A percentile compares a stretch with the other conserved stretches of the same genome.
Evolutionary conservation across 30 jellyfish, hydroid and myxozoan genomes (phyloP).

Genomic region (Hydra vulgaris): DNA sequence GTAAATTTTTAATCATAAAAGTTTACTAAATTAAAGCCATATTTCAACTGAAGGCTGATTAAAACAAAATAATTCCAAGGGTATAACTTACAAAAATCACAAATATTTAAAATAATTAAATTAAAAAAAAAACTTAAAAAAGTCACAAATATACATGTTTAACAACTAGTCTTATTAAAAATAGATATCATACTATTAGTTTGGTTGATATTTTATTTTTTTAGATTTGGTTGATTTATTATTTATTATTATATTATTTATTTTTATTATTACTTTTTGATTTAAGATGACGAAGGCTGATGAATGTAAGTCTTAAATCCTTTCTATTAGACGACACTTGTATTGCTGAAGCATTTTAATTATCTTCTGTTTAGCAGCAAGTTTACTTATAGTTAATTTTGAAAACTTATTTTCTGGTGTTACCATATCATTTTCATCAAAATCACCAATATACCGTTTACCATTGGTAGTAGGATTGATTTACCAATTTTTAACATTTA

Average conservation of each 20-base stretch:
- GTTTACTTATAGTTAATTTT: not conserved
- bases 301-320: not conserved
- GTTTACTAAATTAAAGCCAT: no score
- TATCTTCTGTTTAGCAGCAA: not conserved
- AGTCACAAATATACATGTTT: not conserved
- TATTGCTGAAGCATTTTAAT: not conserved
- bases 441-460: not conserved
- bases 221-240: no score
- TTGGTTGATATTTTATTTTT: not conserved
- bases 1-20: no score
- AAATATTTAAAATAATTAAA: no score
- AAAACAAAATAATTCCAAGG: no score
- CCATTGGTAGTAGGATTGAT: not conserved
- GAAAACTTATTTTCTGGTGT: not conserved
- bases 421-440: not conserved
- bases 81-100: no score
- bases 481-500: not conserved
- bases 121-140: no score
- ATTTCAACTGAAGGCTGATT: no score
- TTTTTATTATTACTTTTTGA: not conserved
- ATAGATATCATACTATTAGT: not conserved
- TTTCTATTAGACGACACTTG: not conserved
- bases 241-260: no score
- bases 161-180: not conserved
- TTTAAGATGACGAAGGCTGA: not conserved